A percentile compares a stretch with the other conserved stretches of the same genome.
Evolutionary conservation across 2,888 invertebrate genomes (phyloP).

Genomic region (Lamellibrachia columna): DNA sequence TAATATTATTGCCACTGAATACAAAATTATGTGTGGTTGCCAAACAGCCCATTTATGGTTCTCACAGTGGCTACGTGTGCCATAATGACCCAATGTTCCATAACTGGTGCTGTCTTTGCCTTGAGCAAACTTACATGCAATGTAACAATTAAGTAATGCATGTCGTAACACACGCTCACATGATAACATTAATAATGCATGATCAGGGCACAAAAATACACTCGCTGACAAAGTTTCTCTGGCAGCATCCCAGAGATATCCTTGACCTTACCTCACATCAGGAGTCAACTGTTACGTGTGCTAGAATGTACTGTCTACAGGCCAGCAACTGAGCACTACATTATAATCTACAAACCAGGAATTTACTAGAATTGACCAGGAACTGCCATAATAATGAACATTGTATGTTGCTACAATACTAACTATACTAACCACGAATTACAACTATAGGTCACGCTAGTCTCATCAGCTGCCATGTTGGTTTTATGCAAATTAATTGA

Average conservation of each 20-base stretch:
- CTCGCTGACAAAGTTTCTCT: neutral
- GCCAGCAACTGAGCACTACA: neutral
- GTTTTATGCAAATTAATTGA: too few species aligned
- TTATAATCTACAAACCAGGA: neutral
- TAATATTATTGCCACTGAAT: neutral
- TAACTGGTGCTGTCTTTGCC: neutral
- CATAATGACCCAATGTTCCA: neutral
- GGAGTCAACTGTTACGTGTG: neutral
- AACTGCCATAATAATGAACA: neutral
- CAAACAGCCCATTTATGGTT: neutral
- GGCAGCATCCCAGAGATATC: neutral
- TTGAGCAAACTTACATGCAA: neutral
- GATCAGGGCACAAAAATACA: neutral
- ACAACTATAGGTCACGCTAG: too few species aligned
- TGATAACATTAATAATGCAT: conserved; percentile 7
- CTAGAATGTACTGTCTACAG: neutral
- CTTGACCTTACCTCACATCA: neutral
- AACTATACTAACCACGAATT: neutral
- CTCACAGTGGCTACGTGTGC: neutral
- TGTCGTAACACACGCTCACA: neutral
- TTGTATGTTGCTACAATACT: neutral
- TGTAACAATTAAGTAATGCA: neutral
- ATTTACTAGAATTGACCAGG: neutral
- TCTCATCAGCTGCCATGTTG: too few species aligned
- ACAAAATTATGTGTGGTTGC: neutral